Conservation (phyloP, 2,888 invertebrate species). For the Plagiodera versicolora region DNA sequence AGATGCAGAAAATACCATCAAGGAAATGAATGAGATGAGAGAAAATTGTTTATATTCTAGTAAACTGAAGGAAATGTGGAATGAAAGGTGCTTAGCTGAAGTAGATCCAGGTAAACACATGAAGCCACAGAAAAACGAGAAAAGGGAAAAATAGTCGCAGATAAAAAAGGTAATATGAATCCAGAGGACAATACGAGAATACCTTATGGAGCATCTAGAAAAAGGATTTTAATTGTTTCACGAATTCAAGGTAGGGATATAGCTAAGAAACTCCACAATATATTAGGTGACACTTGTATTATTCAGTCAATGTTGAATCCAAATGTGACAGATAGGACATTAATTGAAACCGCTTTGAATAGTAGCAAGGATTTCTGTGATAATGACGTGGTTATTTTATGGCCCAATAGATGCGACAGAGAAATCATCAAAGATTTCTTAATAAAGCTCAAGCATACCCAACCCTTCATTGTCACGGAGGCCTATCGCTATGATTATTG, state of each 20-base stretch:
- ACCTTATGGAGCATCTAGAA: background rate
- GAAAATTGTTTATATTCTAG: no score
- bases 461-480: constrained; percentile 2
- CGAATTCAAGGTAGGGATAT: constrained; percentile 10
- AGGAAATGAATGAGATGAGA: no score
- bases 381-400: constrained; percentile 3
- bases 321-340: constrained; percentile 4
- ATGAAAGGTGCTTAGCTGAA: background rate
- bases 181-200: no score
- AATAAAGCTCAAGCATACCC: constrained; percentile 1
- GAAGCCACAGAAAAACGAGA: background rate
- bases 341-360: constrained; percentile 2
- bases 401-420: no score
- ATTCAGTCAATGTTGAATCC: constrained; percentile 6
- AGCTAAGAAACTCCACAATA: background rate
- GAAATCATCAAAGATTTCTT: constrained; percentile 2
- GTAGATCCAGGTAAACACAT: background rate
- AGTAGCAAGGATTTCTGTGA: constrained; percentile 7
- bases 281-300: background rate
- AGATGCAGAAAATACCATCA: no score
- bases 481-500: constrained; percentile 5
- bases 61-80: no score
- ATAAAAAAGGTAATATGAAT: no score
- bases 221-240: constrained; percentile 7
- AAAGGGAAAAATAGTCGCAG: constrained; percentile 1